phyloP scores from a whole-genome alignment of 92 coral and sea anemone genomes.

The Phenganax marumi region DNA sequence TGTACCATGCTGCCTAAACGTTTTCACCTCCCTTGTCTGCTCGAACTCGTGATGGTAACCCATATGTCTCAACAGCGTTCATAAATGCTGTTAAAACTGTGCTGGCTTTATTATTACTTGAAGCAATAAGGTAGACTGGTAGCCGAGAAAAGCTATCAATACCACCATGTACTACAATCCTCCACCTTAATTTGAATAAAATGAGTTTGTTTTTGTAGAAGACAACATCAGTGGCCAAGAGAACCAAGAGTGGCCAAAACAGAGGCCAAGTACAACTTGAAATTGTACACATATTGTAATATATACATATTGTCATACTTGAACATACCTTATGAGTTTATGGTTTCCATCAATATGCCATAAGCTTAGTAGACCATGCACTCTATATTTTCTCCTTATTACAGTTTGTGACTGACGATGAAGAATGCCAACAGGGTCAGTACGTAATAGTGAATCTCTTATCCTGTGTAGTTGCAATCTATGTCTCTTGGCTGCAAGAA shows the following conservation, averaged over 20 bases:
- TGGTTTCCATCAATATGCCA: constrained; percentile 66
- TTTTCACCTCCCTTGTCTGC: constrained; percentile 47
- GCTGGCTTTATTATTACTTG: constrained; percentile 50
- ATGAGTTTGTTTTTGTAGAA: neutral
- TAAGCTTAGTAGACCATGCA: constrained; percentile 49
- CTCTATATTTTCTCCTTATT: constrained; percentile 52
- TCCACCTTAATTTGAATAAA: constrained; percentile 28
- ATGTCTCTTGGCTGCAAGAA: constrained; percentile 40
- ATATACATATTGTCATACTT: neutral
- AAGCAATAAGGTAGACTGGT: constrained; percentile 46
- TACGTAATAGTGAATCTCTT: constrained; percentile 53
- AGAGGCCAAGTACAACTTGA: too few species aligned
- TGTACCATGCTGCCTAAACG: constrained; percentile 54
- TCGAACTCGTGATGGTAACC: constrained; percentile 50
- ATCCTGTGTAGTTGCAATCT: constrained; percentile 56
- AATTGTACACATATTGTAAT: too few species aligned
- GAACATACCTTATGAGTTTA: constrained; percentile 56
- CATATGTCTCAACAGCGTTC: constrained; percentile 57
- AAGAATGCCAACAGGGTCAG: constrained; percentile 57
- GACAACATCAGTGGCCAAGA: neutral
- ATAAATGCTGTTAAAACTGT: constrained; percentile 47
- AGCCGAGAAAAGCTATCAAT: constrained; percentile 52
- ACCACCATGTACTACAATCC: constrained; percentile 56
- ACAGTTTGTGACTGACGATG: constrained; percentile 42
- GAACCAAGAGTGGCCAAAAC: too few species aligned